Evolutionary conservation across 2,888 invertebrate species (phyloP).

Genomic region (Alviniconcha strummeri): DNA sequence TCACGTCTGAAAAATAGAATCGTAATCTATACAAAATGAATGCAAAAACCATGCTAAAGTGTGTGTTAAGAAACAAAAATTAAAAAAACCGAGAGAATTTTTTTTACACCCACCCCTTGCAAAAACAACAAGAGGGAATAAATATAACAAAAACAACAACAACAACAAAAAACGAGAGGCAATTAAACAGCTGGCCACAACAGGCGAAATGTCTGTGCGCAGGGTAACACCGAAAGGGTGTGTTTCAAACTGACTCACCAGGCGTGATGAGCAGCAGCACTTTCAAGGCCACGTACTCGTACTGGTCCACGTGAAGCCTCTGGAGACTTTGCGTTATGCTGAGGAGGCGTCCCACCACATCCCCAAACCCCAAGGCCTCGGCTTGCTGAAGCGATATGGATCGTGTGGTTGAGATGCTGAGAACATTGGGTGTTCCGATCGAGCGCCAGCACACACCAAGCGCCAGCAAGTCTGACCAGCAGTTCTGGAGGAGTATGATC

Average conservation of each 20-base stretch:
- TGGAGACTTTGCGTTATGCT: constrained; percentile 94
- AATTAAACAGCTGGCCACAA: too few relatives aligned
- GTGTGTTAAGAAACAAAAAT: too few relatives aligned
- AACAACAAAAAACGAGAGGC: too few relatives aligned
- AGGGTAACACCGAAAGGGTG: too few relatives aligned
- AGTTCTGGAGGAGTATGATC: constrained; percentile 95
- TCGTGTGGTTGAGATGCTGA: constrained; percentile 54
- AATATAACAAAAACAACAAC: too few relatives aligned
- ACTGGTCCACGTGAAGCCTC: constrained; percentile 91
- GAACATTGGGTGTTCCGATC: constrained; percentile 84
- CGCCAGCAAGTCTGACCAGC: constrained; percentile 85
- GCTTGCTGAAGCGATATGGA: constrained; percentile 80
- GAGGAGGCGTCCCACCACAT: constrained; percentile 95
- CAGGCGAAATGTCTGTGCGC: too few relatives aligned
- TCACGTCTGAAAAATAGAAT: constrained; percentile 82
- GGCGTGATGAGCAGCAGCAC: constrained; percentile 93
- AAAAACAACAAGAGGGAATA: too few relatives aligned
- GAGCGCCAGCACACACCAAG: constrained; percentile 83
- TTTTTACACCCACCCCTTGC: too few relatives aligned
- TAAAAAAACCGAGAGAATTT: too few relatives aligned
- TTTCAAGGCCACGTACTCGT: constrained; percentile 97
- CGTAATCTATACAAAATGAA: not conserved
- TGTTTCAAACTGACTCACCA: constrained; percentile 77
- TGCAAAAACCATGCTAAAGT: too few relatives aligned
- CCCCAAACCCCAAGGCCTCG: constrained; percentile 79